Evolutionary conservation across 2,888 invertebrate genomes (phyloP), one percentile per base, ranked within the genome.

Genomic region (Platypus cylindrus): DNA sequence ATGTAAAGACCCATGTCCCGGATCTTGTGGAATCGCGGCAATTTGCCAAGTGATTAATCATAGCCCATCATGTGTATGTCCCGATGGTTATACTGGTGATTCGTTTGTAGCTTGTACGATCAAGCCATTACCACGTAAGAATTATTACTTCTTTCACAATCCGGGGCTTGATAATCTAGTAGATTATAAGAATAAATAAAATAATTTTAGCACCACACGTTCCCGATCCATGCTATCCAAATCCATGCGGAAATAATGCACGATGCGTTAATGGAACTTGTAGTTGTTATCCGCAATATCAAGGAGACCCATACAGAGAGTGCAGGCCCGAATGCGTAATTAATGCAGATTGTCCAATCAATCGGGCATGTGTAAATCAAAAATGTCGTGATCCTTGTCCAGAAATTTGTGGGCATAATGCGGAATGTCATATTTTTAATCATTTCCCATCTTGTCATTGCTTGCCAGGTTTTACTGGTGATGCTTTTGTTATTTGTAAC

Each of bases 1-100:
- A 56, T 85, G 85, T 55, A 65, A 62, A 44, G 82, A 85, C 58
- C 84, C 84, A n/a, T 86, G 85, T 49, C 78, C 78, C 5, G 83
- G 83, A 8, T 78, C 78, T 4, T 86, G 87, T 52, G 87, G 86
- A 9, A 52, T 71, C 13, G 70, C 71, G 45, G 79, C 87, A 2
- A 62, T 73, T 27, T 89, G 87, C 51, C 70, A 71, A 52, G 78
- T 83, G 4, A 69, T 75, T 41, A 79, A 76, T 53, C 82, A 85
- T 50, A 75, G 68, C 37, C 82, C 85, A 2, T 71, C 73, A 32
- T 87, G 86, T 54, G 67, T 71, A 3, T 86, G 86, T 52, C 60
- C 74, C 2, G 67, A 72, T 16, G 76, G 75, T 46, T 81, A 71
- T 50, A 68, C 71, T 17, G 86, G 86, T 9, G 77, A 84, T 63